A percentile compares a stretch with the other conserved stretches of the same genome.
Conservation (phyloP, 2,888 invertebrate species). For the Ormyrus nitidulus region DNA sequence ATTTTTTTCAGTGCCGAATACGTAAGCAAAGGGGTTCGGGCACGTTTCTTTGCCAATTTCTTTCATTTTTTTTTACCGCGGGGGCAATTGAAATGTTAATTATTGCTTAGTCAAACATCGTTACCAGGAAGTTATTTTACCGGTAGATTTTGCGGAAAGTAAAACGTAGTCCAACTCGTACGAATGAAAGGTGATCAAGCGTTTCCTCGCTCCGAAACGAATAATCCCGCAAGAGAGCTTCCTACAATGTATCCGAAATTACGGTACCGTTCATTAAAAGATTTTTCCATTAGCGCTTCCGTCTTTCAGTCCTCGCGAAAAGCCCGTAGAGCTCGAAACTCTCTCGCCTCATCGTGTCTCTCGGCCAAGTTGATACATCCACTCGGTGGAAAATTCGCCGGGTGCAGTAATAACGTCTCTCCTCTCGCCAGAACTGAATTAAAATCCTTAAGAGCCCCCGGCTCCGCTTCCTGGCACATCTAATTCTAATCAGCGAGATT, state of each 20-base stretch:
- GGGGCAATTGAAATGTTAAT: too few species aligned
- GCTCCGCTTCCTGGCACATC: slow-evolving; percentile 16
- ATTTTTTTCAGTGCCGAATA: not conserved
- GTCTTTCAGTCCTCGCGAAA: too few species aligned
- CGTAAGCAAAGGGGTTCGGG: not conserved
- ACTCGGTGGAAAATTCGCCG: slow-evolving; percentile 10
- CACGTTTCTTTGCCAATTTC: not conserved
- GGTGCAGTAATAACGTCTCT: slow-evolving; percentile 2
- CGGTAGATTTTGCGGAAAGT: too few species aligned
- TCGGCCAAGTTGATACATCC: slow-evolving; percentile 2
- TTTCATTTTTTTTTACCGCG: too few species aligned
- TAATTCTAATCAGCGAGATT: slow-evolving; percentile 56
- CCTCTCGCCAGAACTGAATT: slow-evolving; percentile 37
- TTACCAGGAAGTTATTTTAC: too few species aligned
- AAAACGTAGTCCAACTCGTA: too few species aligned
- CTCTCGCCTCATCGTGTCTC: not conserved
- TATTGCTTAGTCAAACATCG: too few species aligned
- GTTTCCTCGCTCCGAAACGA: too few species aligned
- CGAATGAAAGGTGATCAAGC: too few species aligned
- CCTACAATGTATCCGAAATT: not conserved
- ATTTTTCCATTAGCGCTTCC: too few species aligned
- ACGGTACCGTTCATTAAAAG: too few species aligned
- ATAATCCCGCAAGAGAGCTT: not conserved
- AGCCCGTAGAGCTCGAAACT: too few species aligned
- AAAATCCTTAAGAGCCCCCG: slow-evolving; percentile 39